A percentile compares a stretch with the other conserved stretches of the same genome.
phyloP scores from a whole-genome alignment of 1,140 invertebrate genomes.

The Radopholus similis region DNA sequence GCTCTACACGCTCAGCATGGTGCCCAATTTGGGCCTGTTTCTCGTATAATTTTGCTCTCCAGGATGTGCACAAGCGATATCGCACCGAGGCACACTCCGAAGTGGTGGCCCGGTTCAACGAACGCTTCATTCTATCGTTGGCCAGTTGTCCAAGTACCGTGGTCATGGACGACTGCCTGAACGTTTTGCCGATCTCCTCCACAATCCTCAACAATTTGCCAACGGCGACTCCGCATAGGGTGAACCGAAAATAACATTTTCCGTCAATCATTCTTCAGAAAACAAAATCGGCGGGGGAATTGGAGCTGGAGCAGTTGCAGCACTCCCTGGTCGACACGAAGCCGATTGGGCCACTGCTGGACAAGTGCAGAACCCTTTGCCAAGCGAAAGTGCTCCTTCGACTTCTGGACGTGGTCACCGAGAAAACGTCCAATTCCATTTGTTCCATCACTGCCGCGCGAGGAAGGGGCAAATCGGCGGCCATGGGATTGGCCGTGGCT shows the following conservation, averaged over 20 bases:
- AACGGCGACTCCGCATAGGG: constrained; percentile 29
- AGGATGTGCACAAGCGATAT: constrained; percentile 89
- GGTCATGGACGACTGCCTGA: constrained; percentile 87
- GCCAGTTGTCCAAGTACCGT: constrained; percentile 80
- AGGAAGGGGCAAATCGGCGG: constrained; percentile 95
- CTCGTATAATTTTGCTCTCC: constrained; percentile 18
- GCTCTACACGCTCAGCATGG: constrained; percentile 91
- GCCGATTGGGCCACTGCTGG: constrained; percentile 81
- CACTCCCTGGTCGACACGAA: constrained; percentile 78
- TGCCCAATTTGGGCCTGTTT: constrained; percentile 49
- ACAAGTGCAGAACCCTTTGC: constrained; percentile 85
- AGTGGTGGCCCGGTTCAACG: constrained; percentile 89
- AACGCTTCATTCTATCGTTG: constrained; percentile 86
- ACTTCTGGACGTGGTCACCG: constrained; percentile 89
- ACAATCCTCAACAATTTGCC: constrained; percentile 71
- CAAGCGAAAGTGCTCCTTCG: constrained; percentile 76
- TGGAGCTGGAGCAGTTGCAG: constrained; percentile 71
- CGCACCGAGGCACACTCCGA: constrained; percentile 89
- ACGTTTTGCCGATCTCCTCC: constrained; percentile 85
- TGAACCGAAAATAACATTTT: neutral
- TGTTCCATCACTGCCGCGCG: constrained; percentile 90
- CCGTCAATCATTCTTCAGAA: constrained; percentile 45
- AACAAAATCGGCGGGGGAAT: constrained; percentile 52
- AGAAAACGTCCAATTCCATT: constrained; percentile 82
- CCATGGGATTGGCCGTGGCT: constrained; percentile 79